Base-by-base conservation (phyloP, 2,113 vertebrate genomes). In the Cathartes aura region DNA sequence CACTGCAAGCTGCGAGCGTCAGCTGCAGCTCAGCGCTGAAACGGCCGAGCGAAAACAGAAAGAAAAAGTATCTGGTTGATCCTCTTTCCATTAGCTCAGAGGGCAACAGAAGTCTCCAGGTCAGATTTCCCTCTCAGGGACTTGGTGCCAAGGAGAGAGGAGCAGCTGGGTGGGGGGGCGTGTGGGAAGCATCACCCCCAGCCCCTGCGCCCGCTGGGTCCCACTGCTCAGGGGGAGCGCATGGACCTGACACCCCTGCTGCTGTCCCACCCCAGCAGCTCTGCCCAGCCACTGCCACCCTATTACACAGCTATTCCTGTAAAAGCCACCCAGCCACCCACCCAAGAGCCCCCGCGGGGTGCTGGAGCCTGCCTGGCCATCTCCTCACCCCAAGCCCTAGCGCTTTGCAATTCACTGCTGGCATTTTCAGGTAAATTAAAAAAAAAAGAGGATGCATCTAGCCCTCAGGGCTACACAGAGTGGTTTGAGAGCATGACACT, bases 21-120 rank as follows among this genome's bases (percentile, higher is more conserved):
- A 75, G 90, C 82, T 90, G 91, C 74, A 30, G 82, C 45, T 19
- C 5, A 0, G 75, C 21, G 23, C 23, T 90, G 64, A 75, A 67
- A 86, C 91, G 58, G 82, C 40, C 24, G 6, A 72, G 86, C 1
- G 6, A 72, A 43, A 86, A 91, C 81, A 88, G 93, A 88, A 90
- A 85, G 89, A 78, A 87, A 96, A 95, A 79, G 59, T 66, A 89
- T 98, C 96, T 56, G 71, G 53, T 82, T 94, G 82, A 72, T 91
- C 67, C 83, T 89, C 50, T 98, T 97, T 97, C 98, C 97, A 96
- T 92, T 86, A 93, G 87, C 85, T 96, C 96, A 97, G 87, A 95
- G 90, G 82, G 93, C 93, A 96, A 62, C 75, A 43, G 42, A 79
- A 79, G 74, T 76, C 48, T 63, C 75, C 74, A 32, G 94, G 89